Conservation (phyloP, 2,113 vertebrate genomes). For the Hirundichthys speculiger region DNA sequence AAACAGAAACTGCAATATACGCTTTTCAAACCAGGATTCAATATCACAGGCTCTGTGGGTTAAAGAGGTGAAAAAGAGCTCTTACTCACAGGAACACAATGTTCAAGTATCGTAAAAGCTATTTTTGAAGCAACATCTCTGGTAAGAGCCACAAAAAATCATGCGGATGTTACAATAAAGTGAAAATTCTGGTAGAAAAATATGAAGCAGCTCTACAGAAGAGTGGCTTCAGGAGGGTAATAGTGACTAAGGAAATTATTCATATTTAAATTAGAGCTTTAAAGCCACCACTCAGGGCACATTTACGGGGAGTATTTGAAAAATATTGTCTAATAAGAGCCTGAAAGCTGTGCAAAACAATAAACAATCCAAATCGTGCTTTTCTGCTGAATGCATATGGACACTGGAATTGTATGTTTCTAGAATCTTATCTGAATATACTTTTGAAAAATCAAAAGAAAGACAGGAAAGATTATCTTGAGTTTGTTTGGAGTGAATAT, state of each 20-base stretch:
- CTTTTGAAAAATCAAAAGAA: neutral
- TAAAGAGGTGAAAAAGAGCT: constrained; percentile 6
- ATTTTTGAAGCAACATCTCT: neutral
- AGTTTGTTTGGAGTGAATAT: neutral
- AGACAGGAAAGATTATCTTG: neutral
- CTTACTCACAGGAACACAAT: constrained; percentile 19
- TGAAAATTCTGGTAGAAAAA: neutral
- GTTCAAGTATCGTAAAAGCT: constrained; percentile 7
- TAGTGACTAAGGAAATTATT: neutral
- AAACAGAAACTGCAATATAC: neutral
- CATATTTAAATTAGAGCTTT: neutral
- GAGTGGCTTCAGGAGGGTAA: neutral
- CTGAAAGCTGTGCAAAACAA: neutral
- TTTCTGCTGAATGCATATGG: neutral
- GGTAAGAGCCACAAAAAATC: constrained; percentile 1
- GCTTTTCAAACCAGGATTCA: constrained; percentile 1
- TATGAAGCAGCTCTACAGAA: constrained; percentile 2
- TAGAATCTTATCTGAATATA: neutral
- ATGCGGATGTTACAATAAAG: neutral
- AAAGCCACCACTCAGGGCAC: neutral
- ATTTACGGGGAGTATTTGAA: too few species aligned
- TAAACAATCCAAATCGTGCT: neutral
- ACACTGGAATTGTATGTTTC: neutral
- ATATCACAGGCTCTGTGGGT: neutral
- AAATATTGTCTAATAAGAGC: too few species aligned